These are phyloP conservation scores for Hycleus phaleratus DNA, from an alignment of 1,140 invertebrate genomes.

Conservation along the genomic window DNA sequence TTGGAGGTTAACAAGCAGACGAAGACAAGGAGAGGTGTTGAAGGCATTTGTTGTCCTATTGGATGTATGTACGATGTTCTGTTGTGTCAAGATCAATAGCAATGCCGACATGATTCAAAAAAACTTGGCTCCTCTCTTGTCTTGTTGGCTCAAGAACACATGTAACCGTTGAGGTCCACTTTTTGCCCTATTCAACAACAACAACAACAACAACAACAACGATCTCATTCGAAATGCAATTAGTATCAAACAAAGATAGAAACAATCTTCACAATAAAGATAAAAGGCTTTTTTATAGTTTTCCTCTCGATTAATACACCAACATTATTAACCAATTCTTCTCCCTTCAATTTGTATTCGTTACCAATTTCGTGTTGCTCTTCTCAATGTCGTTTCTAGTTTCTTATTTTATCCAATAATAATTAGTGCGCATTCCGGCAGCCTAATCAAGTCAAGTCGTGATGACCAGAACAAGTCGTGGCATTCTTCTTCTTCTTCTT, in stretches of 20 bases:
- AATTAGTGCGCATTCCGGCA: too few species aligned
- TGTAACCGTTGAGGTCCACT: constrained; percentile 20
- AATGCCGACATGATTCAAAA: constrained; percentile 9
- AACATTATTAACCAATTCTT: too few species aligned
- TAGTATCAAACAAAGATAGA: constrained; percentile 7
- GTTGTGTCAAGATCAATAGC: constrained; percentile 4
- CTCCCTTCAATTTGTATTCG: too few species aligned
- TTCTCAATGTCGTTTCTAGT: too few species aligned
- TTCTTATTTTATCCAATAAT: too few species aligned
- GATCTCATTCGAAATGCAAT: constrained; percentile 20
- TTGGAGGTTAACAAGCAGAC: not conserved
- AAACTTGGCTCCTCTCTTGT: constrained; percentile 2
- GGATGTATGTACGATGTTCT: not conserved
- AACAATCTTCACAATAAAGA: too few species aligned
- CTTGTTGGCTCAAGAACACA: constrained; percentile 16
- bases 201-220: not conserved
- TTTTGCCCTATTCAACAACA: constrained; percentile 9
- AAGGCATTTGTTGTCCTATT: not conserved
- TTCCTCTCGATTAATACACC: too few species aligned
- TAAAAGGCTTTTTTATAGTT: too few species aligned
- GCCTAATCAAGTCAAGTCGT: too few species aligned
- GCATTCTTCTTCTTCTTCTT: too few species aligned
- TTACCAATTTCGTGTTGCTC: too few species aligned
- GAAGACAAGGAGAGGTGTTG: not conserved
- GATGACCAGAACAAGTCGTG: too few species aligned